Base-by-base conservation (phyloP, 2,113 vertebrate genomes). In the Osmerus mordax region DNA sequence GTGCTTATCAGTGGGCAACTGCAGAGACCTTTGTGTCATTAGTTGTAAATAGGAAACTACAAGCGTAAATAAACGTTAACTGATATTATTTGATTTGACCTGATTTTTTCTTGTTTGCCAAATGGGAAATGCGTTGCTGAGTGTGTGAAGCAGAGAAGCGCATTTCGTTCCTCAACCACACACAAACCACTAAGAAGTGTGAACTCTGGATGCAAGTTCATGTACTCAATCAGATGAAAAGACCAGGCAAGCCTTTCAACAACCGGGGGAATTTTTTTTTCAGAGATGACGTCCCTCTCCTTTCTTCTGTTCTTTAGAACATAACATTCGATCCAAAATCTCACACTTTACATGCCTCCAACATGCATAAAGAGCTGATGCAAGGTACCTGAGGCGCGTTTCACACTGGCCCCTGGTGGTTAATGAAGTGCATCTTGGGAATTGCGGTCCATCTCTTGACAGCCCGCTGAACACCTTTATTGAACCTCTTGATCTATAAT, bases 401-500 rank as follows among this genome's bases (percentile, higher is more conserved):
- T 28, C 23, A 11, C 13, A 62, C 13, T 16, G 5, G 13, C 21
- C 25, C 23, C 15, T 11, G 23, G 28, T 25, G 6, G n/a, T 78
- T 85, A 74, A 89, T 87, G 70, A 76, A 61, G 67, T 77, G 74
- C 65, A 7, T 12, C n/a, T 25, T 58, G 41, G 2, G 76, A 63
- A 69, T 55, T 36, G 60, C 19, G 32, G 25, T 55, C 65, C 53
- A 47, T 84, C 85, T 78, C 78, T 61, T 83, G 76, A 81, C 72
- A 67, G 32, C 4, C 0, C 4, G 0, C 68, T 58, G 76, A 78
- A 73, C 62, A 75, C 68, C 69, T 76, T 81, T 59, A 80, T 84
- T 80, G 69, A 72, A 54, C 64, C 70, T 75, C 65, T 77, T 78
- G 81, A 88, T 84, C 80, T 84, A 86, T 89, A 81, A 85, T 86